A percentile compares a stretch with the other conserved stretches of the same genome.
These are phyloP conservation scores for Drosophila pruinosa DNA, from an alignment of 1,140 invertebrate species.

Conservation along the genomic window DNA sequence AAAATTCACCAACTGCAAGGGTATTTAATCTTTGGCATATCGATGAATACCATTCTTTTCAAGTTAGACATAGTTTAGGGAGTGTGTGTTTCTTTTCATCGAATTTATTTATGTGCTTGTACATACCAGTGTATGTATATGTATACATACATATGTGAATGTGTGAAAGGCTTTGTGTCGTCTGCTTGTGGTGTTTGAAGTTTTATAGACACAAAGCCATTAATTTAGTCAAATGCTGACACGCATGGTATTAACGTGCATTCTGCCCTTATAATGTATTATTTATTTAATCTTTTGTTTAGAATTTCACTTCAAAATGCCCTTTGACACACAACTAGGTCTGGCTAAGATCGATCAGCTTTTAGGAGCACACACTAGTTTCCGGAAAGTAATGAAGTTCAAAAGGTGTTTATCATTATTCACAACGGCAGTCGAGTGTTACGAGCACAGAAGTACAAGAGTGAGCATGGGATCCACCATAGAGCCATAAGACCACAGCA, in stretches of 20 bases:
- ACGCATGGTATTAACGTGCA: constrained; percentile 55
- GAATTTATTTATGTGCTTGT: background rate
- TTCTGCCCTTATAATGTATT: constrained; percentile 23
- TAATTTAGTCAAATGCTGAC: constrained; percentile 58
- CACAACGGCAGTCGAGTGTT: background rate
- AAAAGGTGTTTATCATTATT: background rate
- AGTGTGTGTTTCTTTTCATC: background rate
- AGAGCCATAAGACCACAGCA: background rate
- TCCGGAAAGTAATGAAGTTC: background rate
- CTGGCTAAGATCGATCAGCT: constrained; percentile 24
- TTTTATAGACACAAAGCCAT: constrained; percentile 55
- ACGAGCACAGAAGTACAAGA: too few species aligned
- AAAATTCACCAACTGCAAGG: background rate
- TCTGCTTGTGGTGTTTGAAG: constrained; percentile 20
- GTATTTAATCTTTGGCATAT: background rate
- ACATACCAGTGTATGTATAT: background rate
- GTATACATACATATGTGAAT: background rate
- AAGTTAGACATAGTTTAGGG: background rate
- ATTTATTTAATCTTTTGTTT: constrained; percentile 3
- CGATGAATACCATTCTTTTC: background rate
- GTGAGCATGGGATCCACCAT: background rate
- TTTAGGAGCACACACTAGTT: too few species aligned
- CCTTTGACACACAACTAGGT: constrained; percentile 44
- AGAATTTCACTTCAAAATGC: constrained; percentile 44
- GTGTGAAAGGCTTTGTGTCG: background rate